These are phyloP conservation scores for Drosophila differens DNA, from an alignment of 2,888 invertebrate genomes.

Conservation along the genomic window DNA sequence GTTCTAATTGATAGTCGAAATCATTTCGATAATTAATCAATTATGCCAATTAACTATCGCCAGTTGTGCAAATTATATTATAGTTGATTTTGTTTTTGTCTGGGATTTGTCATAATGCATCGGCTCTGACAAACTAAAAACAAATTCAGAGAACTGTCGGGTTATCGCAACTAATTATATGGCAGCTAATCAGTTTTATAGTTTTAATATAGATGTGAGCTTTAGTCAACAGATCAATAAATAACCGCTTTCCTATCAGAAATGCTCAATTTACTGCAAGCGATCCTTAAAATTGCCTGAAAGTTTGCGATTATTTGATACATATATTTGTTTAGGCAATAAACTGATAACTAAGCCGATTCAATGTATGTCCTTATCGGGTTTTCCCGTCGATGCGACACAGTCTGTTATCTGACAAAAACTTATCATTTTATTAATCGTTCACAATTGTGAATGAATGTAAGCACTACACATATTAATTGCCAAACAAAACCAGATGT, in stretches of 20 bases:
- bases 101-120: constrained; percentile 5
- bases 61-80: not conserved
- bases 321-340: not conserved
- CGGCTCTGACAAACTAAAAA: not conserved
- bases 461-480: constrained; percentile 7
- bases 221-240: not conserved
- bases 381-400: not conserved
- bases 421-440: constrained; percentile 1
- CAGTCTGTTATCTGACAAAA: not conserved
- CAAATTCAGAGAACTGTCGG: not conserved
- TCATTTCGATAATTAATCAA: not conserved
- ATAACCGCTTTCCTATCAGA: not conserved
- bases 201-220: not conserved
- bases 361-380: not conserved
- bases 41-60: not conserved
- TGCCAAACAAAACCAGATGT: constrained; percentile 45
- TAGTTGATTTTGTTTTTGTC: not conserved
- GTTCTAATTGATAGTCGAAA: not conserved
- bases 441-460: constrained; percentile 19
- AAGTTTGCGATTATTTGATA: not conserved
- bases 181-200: constrained; percentile 6
- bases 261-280: not conserved
- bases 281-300: constrained; percentile 17
- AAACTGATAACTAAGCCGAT: not conserved
- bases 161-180: not conserved